Evolutionary conservation across 2,888 invertebrate genomes (phyloP).

Genomic region (Cinara cedri): DNA sequence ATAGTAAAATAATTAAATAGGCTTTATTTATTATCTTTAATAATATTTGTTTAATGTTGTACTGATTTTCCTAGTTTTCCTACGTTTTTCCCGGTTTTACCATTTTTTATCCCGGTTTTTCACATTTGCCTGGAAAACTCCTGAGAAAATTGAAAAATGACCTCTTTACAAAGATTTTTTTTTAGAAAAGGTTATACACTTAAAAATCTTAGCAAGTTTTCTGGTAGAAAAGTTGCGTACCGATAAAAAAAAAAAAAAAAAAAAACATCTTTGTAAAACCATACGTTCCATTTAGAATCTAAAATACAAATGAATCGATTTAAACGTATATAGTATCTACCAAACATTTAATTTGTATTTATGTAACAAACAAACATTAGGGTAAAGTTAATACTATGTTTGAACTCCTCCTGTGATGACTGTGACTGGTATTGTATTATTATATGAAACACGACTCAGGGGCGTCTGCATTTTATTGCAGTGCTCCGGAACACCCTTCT

Average conservation of each 20-base stretch:
- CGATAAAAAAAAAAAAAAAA: background rate
- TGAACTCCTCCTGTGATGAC: background rate
- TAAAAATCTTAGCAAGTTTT: background rate
- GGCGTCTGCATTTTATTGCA: constrained; percentile 1
- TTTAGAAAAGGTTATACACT: too few species aligned
- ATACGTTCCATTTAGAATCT: background rate
- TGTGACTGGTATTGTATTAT: background rate
- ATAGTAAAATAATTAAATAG: too few species aligned
- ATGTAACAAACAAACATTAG: background rate
- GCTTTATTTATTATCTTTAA: too few species aligned
- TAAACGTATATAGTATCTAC: background rate
- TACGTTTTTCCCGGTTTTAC: too few species aligned
- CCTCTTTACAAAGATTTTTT: too few species aligned
- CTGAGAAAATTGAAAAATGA: too few species aligned
- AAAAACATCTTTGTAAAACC: too few species aligned
- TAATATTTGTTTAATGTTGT: too few species aligned
- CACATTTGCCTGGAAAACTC: too few species aligned
- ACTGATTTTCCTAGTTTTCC: too few species aligned
- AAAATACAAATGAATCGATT: background rate
- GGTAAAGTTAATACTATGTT: background rate
- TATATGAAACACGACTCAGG: background rate
- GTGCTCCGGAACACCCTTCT: constrained; percentile 3
- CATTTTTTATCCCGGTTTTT: too few species aligned
- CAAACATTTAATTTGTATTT: background rate
- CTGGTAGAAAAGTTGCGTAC: background rate